Base-by-base conservation (phyloP, 2,113 vertebrate species). In the Zosterops lateralis region DNA sequence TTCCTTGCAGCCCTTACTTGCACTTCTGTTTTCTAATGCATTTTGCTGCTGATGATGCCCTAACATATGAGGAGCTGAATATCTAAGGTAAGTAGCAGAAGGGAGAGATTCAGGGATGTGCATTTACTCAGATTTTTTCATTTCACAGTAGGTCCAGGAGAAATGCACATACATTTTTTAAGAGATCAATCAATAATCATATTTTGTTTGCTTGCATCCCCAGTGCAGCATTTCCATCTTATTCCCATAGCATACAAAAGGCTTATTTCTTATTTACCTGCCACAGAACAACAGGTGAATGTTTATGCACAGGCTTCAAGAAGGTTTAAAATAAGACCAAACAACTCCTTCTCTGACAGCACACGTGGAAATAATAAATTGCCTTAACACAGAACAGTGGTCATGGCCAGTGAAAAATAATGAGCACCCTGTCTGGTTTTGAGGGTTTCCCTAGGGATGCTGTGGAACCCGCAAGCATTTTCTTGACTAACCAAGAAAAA, bases 361-460 rank as follows among this genome's bases (percentile, higher is more conserved):
- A 94, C 92, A 92, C 73, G 76, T 17, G 57, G 77, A 90, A 94
- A 89, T 29, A 86, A 84, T 92, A 89, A 89, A 90, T 66, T 90
- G 72, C 68, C 72, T 60, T 92, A 90, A 76, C 75, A 87, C 75
- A 95, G 77, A 90, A 31, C 64, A 65, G 56, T 80, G 73, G 76
- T 91, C 90, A 57, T 47, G 54, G 62, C 68, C 48, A 83, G 53
- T 58, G 28, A 58, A 94, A 92, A 80, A 66, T 70, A 97, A 91
- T 45, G 79, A 89, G 84, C 81, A 38, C 14, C 65, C 31, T 75
- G 78, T 75, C 76, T 78, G 72, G 58, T 93, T 96, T 47, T 26
- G 67, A 82, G 64, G 78, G 65, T 85, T 88, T 94, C 81, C 87
- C 66, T 53, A 36, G 47, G 74, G 87, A 81, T 79, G 28, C 67